These are phyloP conservation scores for Zaprionus camerounensis DNA, from an alignment of 1,140 invertebrate genomes.

Conservation along the genomic window DNA sequence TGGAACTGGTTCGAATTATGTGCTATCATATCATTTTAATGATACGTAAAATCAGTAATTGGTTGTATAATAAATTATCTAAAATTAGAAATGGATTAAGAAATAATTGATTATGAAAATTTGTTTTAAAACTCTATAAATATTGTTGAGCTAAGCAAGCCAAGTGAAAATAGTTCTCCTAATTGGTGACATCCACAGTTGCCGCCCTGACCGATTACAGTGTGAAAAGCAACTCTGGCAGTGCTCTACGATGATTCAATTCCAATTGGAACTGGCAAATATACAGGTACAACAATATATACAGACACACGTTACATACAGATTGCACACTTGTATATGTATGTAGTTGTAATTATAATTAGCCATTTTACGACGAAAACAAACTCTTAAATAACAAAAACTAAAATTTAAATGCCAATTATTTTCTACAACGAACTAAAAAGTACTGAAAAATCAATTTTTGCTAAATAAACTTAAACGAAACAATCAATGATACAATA, in stretches of 20 bases:
- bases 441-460: conserved; percentile 14
- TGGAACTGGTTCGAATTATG: conserved; percentile 28
- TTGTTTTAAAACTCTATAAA: neutral
- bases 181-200: neutral
- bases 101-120: neutral
- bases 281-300: conserved; percentile 30
- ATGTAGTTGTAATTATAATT: conserved; percentile 74
- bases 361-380: conserved; percentile 73
- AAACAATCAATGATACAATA: conserved; percentile 29
- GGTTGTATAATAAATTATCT: neutral
- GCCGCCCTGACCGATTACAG: conserved; percentile 36
- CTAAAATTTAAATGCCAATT: conserved; percentile 60
- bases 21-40: neutral
- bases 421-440: conserved; percentile 27
- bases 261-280: conserved; percentile 52
- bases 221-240: conserved; percentile 21
- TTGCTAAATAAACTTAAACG: conserved; percentile 40
- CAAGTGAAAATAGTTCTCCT: neutral
- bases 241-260: conserved; percentile 43
- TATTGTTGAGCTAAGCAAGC: neutral
- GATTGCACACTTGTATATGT: conserved; percentile 30
- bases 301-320: conserved; percentile 29
- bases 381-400: conserved; percentile 72
- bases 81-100: neutral
- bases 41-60: neutral